Conservation (phyloP, 2,888 invertebrate species). For the Synergus itoensis region DNA sequence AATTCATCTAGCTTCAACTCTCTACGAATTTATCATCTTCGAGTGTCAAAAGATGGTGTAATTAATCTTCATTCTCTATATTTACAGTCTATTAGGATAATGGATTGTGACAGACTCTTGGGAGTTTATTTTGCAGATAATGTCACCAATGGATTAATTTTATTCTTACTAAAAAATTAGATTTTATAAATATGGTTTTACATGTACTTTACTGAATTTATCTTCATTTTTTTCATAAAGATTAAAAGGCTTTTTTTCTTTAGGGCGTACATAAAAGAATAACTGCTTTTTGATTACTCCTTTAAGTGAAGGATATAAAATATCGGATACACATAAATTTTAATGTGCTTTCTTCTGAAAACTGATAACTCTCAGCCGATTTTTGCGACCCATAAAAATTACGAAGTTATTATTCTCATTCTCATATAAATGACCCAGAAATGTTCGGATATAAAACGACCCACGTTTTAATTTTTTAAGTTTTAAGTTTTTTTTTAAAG, state of each 20-base stretch:
- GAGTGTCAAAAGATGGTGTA: background rate
- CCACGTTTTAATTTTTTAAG: background rate
- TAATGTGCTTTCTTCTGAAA: background rate
- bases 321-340: background rate
- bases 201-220: background rate
- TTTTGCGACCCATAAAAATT: background rate
- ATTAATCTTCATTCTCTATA: slow-evolving; percentile 3
- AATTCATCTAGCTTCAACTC: background rate
- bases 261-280: too few relatives aligned
- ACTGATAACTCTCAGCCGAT: background rate
- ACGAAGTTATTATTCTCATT: slow-evolving; percentile 6
- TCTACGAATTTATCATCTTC: background rate
- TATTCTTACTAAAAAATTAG: background rate
- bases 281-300: background rate
- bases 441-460: background rate
- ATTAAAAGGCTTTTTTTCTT: too few relatives aligned
- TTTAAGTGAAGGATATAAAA: background rate
- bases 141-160: background rate
- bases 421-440: background rate
- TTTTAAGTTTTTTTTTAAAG: background rate
- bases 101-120: background rate
- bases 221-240: too few relatives aligned
- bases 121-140: background rate
- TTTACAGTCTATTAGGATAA: background rate
- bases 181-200: background rate